Percentiles rank a stretch among this genome's conserved stretches.
phyloP scores from a whole-genome alignment of 2,797 vertebrate genomes.

The Sorex maritimensis region DNA sequence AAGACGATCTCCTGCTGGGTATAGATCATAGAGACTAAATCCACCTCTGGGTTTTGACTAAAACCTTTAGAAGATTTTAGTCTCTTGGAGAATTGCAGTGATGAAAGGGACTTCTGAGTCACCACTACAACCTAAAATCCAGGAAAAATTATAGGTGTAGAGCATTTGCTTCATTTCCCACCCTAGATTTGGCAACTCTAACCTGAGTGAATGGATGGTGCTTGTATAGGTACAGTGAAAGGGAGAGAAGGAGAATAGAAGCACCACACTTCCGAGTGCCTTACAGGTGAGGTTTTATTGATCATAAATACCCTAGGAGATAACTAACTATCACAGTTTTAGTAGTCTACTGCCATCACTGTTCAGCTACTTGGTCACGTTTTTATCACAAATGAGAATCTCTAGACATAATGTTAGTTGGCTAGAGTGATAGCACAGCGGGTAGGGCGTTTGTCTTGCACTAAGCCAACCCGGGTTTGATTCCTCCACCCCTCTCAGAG shows the following conservation, averaged over 20 bases:
- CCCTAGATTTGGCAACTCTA: constrained; percentile 22
- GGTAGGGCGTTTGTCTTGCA: no score
- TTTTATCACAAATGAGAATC: background rate
- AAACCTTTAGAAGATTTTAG: constrained; percentile 60
- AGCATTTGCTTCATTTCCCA: constrained; percentile 63
- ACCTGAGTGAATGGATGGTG: background rate
- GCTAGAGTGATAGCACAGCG: no score
- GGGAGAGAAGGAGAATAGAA: background rate
- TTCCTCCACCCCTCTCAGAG: no score
- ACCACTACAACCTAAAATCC: constrained; percentile 45
- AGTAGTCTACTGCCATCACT: background rate
- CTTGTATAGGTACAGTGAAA: background rate
- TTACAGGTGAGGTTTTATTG: background rate
- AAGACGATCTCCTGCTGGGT: constrained; percentile 52
- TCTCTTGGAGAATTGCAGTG: constrained; percentile 16
- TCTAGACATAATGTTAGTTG: background rate
- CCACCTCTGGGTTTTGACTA: constrained; percentile 40
- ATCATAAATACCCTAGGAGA: background rate
- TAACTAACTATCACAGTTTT: background rate
- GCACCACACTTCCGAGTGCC: background rate
- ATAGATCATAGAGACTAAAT: constrained; percentile 28
- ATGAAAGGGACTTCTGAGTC: constrained; percentile 66
- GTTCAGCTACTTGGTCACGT: background rate
- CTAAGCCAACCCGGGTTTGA: no score
- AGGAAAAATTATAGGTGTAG: constrained; percentile 26